These are phyloP conservation scores for Microcebus murinus DNA, from an alignment of 2,113 vertebrate genomes.

Conservation along the genomic window DNA sequence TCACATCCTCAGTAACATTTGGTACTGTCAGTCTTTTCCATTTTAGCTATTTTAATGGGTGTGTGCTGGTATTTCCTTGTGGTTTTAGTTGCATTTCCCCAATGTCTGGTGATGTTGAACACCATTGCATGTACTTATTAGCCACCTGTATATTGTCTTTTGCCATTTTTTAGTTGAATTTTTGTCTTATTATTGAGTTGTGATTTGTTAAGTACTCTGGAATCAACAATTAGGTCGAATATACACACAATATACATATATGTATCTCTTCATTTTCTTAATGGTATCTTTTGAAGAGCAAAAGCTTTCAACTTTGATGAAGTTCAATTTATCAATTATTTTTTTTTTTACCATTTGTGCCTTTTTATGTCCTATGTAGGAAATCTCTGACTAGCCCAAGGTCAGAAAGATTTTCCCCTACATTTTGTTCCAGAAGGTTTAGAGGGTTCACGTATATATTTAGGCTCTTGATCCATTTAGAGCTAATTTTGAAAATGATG, in stretches of 20 bases:
- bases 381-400: neutral
- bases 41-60: neutral
- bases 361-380: neutral
- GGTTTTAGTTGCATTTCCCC: neutral
- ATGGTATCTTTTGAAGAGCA: neutral
- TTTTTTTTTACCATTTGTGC: neutral
- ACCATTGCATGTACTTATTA: neutral
- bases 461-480: neutral
- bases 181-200: neutral
- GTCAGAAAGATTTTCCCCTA: neutral
- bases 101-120: neutral
- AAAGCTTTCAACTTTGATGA: neutral
- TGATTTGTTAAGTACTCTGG: neutral
- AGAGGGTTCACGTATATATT: neutral
- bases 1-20: neutral
- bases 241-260: neutral
- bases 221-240: neutral
- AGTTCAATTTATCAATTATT: neutral
- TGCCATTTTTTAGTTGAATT: neutral
- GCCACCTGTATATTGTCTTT: neutral
- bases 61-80: neutral
- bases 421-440: neutral
- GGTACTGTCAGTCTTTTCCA: accelerated
- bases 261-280: neutral
- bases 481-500: neutral